Evolutionary conservation across 2,888 invertebrate species (phyloP).

Genomic region (Formica aserva): DNA sequence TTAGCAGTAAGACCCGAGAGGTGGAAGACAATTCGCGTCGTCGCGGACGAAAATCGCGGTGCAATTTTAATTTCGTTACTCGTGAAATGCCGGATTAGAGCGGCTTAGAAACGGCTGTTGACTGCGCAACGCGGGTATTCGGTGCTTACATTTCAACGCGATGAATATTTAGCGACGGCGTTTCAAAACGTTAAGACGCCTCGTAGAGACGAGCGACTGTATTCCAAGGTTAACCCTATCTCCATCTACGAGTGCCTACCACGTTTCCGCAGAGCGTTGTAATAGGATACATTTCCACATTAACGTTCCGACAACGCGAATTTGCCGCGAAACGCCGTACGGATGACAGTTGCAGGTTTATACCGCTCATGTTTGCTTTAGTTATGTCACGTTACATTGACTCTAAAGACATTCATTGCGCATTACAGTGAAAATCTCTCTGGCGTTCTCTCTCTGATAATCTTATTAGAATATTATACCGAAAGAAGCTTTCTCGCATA

Average conservation of each 20-base stretch:
- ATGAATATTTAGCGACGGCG: slow-evolving; percentile 73
- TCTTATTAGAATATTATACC: not conserved
- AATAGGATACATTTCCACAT: slow-evolving; percentile 55
- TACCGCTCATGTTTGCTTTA: slow-evolving; percentile 44
- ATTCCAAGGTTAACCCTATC: slow-evolving; percentile 57
- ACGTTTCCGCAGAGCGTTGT: slow-evolving; percentile 56
- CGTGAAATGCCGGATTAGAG: slow-evolving; percentile 70
- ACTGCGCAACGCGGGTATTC: slow-evolving; percentile 65
- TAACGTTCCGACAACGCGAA: slow-evolving; percentile 53
- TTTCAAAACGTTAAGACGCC: slow-evolving; percentile 69
- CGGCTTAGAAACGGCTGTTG: slow-evolving; percentile 66
- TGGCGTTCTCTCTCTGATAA: not conserved
- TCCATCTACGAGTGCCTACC: slow-evolving; percentile 44
- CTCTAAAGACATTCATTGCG: not conserved
- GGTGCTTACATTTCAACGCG: slow-evolving; percentile 72
- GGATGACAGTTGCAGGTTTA: slow-evolving; percentile 58
- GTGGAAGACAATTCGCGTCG: slow-evolving; percentile 23
- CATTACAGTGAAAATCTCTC: slow-evolving; percentile 30
- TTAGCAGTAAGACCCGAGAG: not conserved
- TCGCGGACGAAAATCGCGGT: slow-evolving; percentile 54
- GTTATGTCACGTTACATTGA: slow-evolving; percentile 46
- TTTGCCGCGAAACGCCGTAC: slow-evolving; percentile 34
- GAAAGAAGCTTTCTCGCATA: not conserved
- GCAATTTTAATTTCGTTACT: slow-evolving; percentile 74
- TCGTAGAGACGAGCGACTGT: slow-evolving; percentile 63